phyloP scores from a whole-genome alignment of 2,888 invertebrate genomes.

The Proisotoma minuta region DNA sequence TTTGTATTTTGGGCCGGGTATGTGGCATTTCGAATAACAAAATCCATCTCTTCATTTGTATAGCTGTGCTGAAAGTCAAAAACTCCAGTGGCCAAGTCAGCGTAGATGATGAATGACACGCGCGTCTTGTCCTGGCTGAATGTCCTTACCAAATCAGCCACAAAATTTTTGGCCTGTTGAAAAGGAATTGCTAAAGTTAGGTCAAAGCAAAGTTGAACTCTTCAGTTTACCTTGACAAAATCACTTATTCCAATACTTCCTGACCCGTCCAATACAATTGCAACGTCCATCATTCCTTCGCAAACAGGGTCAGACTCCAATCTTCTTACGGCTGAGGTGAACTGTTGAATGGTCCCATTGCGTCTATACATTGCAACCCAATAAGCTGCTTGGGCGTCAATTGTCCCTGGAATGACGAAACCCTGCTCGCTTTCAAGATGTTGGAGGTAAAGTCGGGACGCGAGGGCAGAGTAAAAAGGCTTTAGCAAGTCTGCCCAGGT shows the following conservation, averaged over 20 bases:
- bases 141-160: conserved; percentile 18
- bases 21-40: background rate
- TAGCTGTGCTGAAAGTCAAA: conserved; percentile 19
- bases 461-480: conserved; percentile 30
- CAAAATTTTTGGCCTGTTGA: conserved; percentile 19
- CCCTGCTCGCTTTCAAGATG: background rate
- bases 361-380: conserved; percentile 25
- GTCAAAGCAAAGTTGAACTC: too few species aligned
- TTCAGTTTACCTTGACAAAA: conserved; percentile 1
- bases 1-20: conserved; percentile 17
- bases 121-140: conserved; percentile 20
- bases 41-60: conserved; percentile 1
- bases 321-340: background rate
- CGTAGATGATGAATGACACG: conserved; percentile 27
- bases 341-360: background rate
- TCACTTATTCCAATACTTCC: conserved; percentile 22
- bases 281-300: conserved; percentile 30
- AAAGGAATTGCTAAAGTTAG: background rate
- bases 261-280: conserved; percentile 35
- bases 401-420: conserved; percentile 18
- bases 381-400: conserved; percentile 19
- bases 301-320: conserved; percentile 14
- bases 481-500: conserved; percentile 14
- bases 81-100: background rate
- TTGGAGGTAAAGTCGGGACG: conserved; percentile 23